Percentiles rank a stretch among this genome's conserved stretches.
Conservation (phyloP, 2,113 vertebrate species). For the Urocolius indicus region DNA sequence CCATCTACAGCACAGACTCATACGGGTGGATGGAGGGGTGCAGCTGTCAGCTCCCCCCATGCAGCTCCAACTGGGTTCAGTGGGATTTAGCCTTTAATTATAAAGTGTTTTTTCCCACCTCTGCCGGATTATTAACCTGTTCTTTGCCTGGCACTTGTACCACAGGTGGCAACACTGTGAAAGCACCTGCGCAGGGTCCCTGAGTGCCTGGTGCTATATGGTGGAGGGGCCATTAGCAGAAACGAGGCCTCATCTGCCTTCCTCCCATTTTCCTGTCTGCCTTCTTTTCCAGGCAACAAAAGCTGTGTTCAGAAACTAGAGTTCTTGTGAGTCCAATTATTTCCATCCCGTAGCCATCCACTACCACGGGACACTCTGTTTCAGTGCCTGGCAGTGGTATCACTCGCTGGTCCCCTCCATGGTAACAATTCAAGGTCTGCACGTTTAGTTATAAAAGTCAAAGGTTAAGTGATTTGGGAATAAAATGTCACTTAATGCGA, state of each 20-base stretch:
- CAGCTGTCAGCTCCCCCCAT: background rate
- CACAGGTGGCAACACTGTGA: accelerated
- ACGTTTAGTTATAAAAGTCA: constrained; percentile 74
- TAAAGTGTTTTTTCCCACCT: background rate
- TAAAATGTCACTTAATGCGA: constrained; percentile 79
- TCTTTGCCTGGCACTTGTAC: background rate
- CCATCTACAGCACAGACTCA: accelerated
- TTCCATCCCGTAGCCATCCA: background rate
- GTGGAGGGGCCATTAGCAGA: background rate
- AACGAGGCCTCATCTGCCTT: background rate
- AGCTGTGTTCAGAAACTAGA: background rate
- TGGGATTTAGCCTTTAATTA: constrained; percentile 4
- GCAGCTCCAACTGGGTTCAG: background rate
- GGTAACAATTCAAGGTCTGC: constrained; percentile 50
- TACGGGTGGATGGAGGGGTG: background rate
- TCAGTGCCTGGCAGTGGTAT: constrained; percentile 21
- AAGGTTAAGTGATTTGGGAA: constrained; percentile 83
- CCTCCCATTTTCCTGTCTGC: background rate
- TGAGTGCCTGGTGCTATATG: background rate
- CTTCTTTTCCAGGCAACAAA: background rate
- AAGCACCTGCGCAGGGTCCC: background rate
- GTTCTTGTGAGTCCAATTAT: background rate
- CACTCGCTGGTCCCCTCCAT: background rate
- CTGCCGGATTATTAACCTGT: constrained; percentile 3
- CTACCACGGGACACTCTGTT: background rate